Evolutionary conservation across 2,113 vertebrate species (phyloP), one percentile per base, ranked within the genome.

Genomic region (Siniperca chuatsi): DNA sequence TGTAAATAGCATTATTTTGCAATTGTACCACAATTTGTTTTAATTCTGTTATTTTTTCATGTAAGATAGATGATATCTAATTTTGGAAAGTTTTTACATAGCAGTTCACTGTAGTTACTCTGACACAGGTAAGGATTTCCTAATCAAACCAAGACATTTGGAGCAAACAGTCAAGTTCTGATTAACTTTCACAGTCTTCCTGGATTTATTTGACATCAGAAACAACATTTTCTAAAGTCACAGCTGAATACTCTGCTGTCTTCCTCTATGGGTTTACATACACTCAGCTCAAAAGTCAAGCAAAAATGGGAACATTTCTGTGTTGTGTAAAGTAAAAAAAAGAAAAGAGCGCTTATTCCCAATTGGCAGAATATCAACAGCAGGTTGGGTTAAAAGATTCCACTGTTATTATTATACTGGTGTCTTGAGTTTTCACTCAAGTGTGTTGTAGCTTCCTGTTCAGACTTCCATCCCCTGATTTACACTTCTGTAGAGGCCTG

Each of bases 261-360:
- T 74, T 60, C 77, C 57, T 67, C 5, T 46, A 8, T 37, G 61
- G 70, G 75, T 83, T 82, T 33, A 83, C 35, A 83, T 72, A 77
- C 13, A 70, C 76, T 76, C 16, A 16, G 35, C 55, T 75, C 68
- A 21, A 62, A 67, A 66, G 25, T 61, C 20, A 68, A 54, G 21
- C 5, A 48, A 33, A 57, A 65, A 50, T 0, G 10, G 15, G 16
- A 35, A 80, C 74, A 48, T 9, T 76, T 46, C 33, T 40, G 20
- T 21, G 50, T 57, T 37, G 50, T 67, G 37, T 33, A 25, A 33
- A 66, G 40, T 78, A 9, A 42, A 54, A 75, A 9, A 52, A 61
- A 75, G 55, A 44, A 9, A 16, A 11, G 25, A 55, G 40, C 25
- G 12, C 44, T 58, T 70, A 81, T 84, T 81, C 75, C 73, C 74